A percentile compares a stretch with the other conserved stretches of the same genome.
Evolutionary conservation across 2,113 vertebrate genomes (phyloP).

Genomic region (Scortum barcoo): DNA sequence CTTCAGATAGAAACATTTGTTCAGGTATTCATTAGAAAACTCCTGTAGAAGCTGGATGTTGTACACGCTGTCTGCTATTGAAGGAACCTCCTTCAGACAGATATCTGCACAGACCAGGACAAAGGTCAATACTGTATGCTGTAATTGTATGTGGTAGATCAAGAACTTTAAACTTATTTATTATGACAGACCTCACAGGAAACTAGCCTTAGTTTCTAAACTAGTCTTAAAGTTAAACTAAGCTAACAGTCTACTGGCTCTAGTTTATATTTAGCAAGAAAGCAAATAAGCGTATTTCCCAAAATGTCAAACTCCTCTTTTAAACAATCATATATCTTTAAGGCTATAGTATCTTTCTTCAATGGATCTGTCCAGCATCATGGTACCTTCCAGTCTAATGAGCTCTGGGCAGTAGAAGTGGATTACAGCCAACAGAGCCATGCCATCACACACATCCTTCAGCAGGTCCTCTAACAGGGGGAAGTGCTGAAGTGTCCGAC

Average conservation of each 20-base stretch:
- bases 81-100: slow-evolving; percentile 93
- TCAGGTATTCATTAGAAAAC: slow-evolving; percentile 92
- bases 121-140: not conserved
- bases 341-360: not conserved
- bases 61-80: slow-evolving; percentile 92
- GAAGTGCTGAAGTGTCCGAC: slow-evolving; percentile 90
- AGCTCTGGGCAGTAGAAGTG: slow-evolving; percentile 97
- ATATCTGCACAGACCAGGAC: slow-evolving; percentile 86
- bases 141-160: not conserved
- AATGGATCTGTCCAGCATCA: not conserved
- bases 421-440: slow-evolving; percentile 91
- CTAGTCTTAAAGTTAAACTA: not conserved
- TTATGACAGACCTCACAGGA: not conserved
- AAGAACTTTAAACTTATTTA: not conserved
- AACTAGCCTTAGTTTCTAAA: no score
- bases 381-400: slow-evolving; percentile 92
- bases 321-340: not conserved
- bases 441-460: slow-evolving; percentile 91
- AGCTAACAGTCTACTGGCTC: not conserved
- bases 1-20: slow-evolving; percentile 92
- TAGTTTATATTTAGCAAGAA: not conserved
- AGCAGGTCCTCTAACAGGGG: slow-evolving; percentile 92
- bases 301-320: no score
- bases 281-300: not conserved
- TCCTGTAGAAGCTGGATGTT: slow-evolving; percentile 93